Percentiles rank a stretch among this genome's conserved stretches.
Evolutionary conservation across 2,888 invertebrate genomes (phyloP).

Genomic region (Byasa hedistus): DNA sequence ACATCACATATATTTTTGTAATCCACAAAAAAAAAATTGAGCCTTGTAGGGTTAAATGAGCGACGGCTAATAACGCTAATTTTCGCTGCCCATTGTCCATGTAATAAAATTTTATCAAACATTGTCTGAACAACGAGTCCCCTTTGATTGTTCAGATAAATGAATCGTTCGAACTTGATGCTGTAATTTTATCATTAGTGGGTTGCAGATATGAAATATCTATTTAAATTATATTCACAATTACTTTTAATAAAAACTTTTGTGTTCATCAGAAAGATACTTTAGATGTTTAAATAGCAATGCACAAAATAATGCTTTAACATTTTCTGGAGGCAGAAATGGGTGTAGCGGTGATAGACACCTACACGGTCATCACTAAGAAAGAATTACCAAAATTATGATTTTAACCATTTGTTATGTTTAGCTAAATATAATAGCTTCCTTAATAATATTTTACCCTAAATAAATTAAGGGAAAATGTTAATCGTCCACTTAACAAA

Average conservation of each 20-base stretch:
- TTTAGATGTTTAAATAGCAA: not conserved
- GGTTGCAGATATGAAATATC: constrained; percentile 25
- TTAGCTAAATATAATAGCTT: not conserved
- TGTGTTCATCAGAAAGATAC: not conserved
- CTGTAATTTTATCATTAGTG: constrained; percentile 26
- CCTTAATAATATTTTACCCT: not conserved
- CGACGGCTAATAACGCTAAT: constrained; percentile 65
- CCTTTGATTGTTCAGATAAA: constrained; percentile 46
- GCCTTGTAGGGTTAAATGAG: too few relatives aligned
- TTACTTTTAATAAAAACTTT: not conserved
- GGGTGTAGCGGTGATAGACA: too few relatives aligned
- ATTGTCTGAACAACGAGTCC: constrained; percentile 47
- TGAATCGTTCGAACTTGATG: constrained; percentile 34
- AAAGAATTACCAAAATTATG: not conserved
- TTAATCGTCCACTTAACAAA: constrained; percentile 43
- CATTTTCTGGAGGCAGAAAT: too few relatives aligned
- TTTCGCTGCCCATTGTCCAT: constrained; percentile 55
- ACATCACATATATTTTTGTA: too few relatives aligned
- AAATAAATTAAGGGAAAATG: constrained; percentile 15
- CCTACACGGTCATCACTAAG: not conserved
- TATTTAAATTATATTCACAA: constrained; percentile 8
- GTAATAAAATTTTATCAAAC: constrained; percentile 67
- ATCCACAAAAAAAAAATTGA: too few relatives aligned
- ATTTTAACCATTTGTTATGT: not conserved
- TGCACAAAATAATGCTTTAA: too few relatives aligned